Evolutionary conservation across 2,888 invertebrate genomes (phyloP), one percentile per base, ranked within the genome.

Genomic region (Bombylius discolor): DNA sequence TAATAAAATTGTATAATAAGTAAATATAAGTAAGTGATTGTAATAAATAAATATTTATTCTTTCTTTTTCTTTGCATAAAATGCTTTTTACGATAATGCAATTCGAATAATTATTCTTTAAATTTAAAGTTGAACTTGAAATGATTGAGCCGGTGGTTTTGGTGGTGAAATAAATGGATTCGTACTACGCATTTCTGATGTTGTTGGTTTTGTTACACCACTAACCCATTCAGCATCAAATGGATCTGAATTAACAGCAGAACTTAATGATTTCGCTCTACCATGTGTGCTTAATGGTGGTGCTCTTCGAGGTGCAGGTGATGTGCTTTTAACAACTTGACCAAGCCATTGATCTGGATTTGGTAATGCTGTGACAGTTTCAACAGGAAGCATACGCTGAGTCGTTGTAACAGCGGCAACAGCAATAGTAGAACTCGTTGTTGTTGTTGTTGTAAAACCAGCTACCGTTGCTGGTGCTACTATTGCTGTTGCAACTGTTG

Each of bases 181-280:
- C 62, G 74, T 74, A 63, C 69, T 72, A 62, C 70, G 73, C 59
- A 65, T 61, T 59, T 54, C 55, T 56, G 56, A 46, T 48, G 58
- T 5, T 49, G 59, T 58, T 63, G 76, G 74, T 57, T 72, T 69
- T 42, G 82, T 78, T 3, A 81, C 79, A 50, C 81, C 76, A 56
- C 82, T 81, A 3, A 85, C 89, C 89, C 89, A 90, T 64, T 89
- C 89, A 13, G 89, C 88, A 68, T 90, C 88, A 68, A 90, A 90
- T 1, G 90, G 89, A 74, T 90, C 87, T 23, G 77, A 66, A 5
- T 71, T 70, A 0, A 77, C 74, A 4, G 73, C 73, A 0, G 79
- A 76, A 60, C 79, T 79, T 57, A 82, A 64, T 1, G 81, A 81
- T 66, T 79, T 78, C 4, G 82, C 77, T 47, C 82, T 73, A 7